Base-by-base conservation (phyloP, 2,797 vertebrate genomes). In the Chlorospingus flavigularis region DNA sequence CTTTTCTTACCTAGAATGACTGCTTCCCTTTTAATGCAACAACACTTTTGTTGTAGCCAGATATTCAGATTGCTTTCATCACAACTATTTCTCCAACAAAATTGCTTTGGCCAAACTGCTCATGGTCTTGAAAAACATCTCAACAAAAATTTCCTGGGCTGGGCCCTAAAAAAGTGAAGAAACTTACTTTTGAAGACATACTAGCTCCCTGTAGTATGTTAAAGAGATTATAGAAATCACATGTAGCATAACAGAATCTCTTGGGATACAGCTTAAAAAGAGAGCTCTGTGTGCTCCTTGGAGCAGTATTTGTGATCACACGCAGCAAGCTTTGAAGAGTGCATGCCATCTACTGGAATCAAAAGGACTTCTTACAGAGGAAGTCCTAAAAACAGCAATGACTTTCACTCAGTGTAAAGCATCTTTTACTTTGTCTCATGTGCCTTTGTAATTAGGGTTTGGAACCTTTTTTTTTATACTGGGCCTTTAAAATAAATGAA, bases 301-400 rank as follows among this genome's bases (percentile, higher is more conserved):
- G 65, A 95, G 80, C 61, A 81, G 48, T 23, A 33, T 66, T 78
- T 74, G n/a, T 51, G 79, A 85, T 39, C 13, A 6, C 55, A 62
- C 7, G 42, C 0, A 74, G 79, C 50, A 78, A 91, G 93, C 37
- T 91, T 68, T 91, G 95, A 96, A 81, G 72, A 96, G 66, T 39
- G 87, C 57, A 66, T 97, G 95, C 94, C 95, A 97, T 92, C 96
- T 97, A 91, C 92, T 96, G 95, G 92, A 95, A 77, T 33, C 37
- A 58, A 54, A 93, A 61, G 40, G 43, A 50, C 47, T 72, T 90
- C 82, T 70, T 72, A 45, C 19, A 77, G 71, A 89, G 35, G 28
- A 79, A 90, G 62, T 86, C 71, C 79, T 88, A 67, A 88, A 90
- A 82, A 24, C n/a, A 79, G 30, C 62, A 87, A 16, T 43, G 33